Base-by-base conservation (phyloP, 2,113 vertebrate species). In the Sander lucioperca region DNA sequence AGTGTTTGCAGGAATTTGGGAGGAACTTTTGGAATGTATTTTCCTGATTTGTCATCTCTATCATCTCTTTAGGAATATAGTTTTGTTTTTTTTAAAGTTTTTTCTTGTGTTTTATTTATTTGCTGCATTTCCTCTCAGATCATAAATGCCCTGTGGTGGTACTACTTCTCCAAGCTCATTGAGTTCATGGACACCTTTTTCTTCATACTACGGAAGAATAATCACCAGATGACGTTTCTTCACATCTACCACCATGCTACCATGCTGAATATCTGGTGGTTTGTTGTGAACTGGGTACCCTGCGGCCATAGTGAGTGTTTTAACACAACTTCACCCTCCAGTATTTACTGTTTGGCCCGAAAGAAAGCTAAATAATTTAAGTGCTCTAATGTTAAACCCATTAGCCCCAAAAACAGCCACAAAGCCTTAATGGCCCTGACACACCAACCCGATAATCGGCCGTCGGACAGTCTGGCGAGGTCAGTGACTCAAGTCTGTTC, bases 181-280 rank as follows among this genome's bases (percentile, higher is more conserved):
- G 98, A 99, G 82, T 98, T 99, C 89, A 99, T 98, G 97, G 98
- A 99, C 93, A 99, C 98, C n/a, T 96, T 99, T 87, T 99, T 99
- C 94, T 99, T 99, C 92, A 96, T 99, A 88, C 93, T 99, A 82
- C 96, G 97, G 36, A 99, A 99, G 92, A 99, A 99, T 92, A 97
- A 97, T 91, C 96, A 99, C 89, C 98, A 99, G 95, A 96, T 99
- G 94, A 99, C 97, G 0, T 95, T 99, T 80, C 96, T 99, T 68
- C 98, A 99, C 21, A 95, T 99, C 86, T 99, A 97, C 93, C 98
- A 99, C 89, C 98, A 99, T 0, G 95, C 96, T 21, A 96, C 93
- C 30, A 99, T 99, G 98, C 90, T 96, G 71, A 99, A 97, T 91
- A 99, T 99, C 92, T 99, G 98, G 98, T 99, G 98, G 98, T 99